Percentiles rank a stretch among this genome's conserved stretches.
Evolutionary conservation across 2,797 vertebrate genomes (phyloP).

Genomic region (Lacerta agilis): DNA sequence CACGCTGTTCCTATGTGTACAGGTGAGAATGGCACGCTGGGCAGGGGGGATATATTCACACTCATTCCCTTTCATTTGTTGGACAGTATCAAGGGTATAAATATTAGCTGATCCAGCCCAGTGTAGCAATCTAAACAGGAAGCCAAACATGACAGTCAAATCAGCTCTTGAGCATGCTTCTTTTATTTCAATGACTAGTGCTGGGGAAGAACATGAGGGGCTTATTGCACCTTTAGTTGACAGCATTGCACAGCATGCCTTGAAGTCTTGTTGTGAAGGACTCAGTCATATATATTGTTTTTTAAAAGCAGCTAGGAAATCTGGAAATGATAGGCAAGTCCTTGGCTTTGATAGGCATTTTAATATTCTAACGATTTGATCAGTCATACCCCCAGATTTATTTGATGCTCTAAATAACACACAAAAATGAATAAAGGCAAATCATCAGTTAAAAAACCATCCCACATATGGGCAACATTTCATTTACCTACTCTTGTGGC

Average conservation of each 20-base stretch:
- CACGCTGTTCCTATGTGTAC: no score
- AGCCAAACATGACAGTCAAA: background rate
- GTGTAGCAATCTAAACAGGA: background rate
- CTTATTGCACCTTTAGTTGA: background rate
- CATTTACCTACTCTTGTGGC: constrained; percentile 28
- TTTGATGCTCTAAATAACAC: background rate
- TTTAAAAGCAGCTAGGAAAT: background rate
- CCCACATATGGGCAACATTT: background rate
- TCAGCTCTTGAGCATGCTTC: background rate
- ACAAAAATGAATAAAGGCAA: background rate
- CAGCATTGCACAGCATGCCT: background rate
- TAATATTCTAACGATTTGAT: constrained; percentile 13
- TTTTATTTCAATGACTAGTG: background rate
- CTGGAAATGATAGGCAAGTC: background rate
- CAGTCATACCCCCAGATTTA: background rate
- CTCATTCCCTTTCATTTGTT: background rate
- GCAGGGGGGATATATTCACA: background rate
- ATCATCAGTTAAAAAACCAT: background rate
- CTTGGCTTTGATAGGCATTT: background rate
- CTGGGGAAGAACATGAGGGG: background rate
- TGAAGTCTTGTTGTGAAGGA: background rate
- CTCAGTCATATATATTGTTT: background rate
- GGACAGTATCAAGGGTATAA: background rate
- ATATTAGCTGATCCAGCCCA: background rate
- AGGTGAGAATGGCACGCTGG: no score